Conservation (phyloP, 2,113 vertebrate species). For the Indicator maculatus region DNA sequence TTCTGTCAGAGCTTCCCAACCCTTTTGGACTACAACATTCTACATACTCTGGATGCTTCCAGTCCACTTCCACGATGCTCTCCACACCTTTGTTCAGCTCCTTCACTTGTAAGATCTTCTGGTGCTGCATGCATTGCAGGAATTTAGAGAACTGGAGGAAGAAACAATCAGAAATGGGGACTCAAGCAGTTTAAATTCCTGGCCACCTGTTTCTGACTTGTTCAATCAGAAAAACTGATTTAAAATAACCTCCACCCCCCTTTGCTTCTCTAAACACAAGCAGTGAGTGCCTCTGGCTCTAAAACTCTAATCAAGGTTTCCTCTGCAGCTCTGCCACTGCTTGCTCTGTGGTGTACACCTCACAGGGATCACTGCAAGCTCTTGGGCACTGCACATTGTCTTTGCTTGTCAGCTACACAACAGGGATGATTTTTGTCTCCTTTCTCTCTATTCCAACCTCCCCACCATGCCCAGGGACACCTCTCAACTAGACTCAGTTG, state of each 20-base stretch:
- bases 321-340: neutral
- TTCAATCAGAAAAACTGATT: neutral
- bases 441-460: neutral
- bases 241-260: too few species aligned
- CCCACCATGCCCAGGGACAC: too few species aligned
- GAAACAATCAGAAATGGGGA: neutral
- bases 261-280: neutral
- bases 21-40: neutral
- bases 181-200: neutral
- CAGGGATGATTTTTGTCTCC: neutral
- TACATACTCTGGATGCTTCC: conserved; percentile 89
- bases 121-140: conserved; percentile 88
- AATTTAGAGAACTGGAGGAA: conserved; percentile 91
- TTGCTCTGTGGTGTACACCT: neutral
- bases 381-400: neutral
- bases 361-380: neutral
- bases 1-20: neutral
- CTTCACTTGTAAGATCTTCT: conserved; percentile 87
- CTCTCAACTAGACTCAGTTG: too few species aligned
- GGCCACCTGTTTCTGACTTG: neutral
- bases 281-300: neutral
- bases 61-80: conserved; percentile 93
- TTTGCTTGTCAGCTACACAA: neutral
- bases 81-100: conserved; percentile 95
- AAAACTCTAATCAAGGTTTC: neutral